phyloP scores from a whole-genome alignment of 1,140 invertebrate species.

The Potamilus streckersoni region DNA sequence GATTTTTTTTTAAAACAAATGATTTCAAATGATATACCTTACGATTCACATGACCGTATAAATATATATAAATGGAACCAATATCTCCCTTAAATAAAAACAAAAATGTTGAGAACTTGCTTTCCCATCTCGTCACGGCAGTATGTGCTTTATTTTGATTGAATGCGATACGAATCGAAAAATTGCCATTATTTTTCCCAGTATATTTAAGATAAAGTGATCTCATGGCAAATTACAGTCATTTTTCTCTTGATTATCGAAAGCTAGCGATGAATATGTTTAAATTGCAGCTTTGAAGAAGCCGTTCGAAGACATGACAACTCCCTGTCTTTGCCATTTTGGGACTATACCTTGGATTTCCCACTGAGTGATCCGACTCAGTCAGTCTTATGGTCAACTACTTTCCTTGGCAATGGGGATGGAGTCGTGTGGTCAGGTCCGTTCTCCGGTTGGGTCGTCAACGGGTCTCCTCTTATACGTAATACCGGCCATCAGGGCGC shows the following conservation, averaged over 20 bases:
- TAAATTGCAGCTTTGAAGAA: constrained; percentile 38
- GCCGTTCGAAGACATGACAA: constrained; percentile 36
- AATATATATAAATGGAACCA: no score
- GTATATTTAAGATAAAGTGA: no score
- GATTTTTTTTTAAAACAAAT: no score
- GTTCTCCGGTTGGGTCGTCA: constrained; percentile 40
- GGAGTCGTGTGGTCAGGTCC: constrained; percentile 65
- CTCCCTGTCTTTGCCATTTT: constrained; percentile 60
- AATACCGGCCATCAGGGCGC: neutral
- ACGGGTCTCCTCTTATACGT: neutral
- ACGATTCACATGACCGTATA: no score
- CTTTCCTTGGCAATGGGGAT: constrained; percentile 64
- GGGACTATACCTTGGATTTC: constrained; percentile 60
- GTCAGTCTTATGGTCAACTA: constrained; percentile 58
- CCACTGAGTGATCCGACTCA: constrained; percentile 53
- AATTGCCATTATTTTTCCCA: no score
- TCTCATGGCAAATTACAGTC: no score
- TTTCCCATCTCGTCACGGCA: neutral
- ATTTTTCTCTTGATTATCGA: no score
- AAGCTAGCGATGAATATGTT: neutral
- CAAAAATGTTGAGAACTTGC: neutral
- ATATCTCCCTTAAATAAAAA: no score
- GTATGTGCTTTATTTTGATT: neutral
- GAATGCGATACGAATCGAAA: neutral
- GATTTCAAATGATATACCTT: no score